Percentiles rank a stretch among this genome's conserved stretches.
Conservation (phyloP, 1,140 invertebrate genomes). For the Temnothorax curvispinosus region DNA sequence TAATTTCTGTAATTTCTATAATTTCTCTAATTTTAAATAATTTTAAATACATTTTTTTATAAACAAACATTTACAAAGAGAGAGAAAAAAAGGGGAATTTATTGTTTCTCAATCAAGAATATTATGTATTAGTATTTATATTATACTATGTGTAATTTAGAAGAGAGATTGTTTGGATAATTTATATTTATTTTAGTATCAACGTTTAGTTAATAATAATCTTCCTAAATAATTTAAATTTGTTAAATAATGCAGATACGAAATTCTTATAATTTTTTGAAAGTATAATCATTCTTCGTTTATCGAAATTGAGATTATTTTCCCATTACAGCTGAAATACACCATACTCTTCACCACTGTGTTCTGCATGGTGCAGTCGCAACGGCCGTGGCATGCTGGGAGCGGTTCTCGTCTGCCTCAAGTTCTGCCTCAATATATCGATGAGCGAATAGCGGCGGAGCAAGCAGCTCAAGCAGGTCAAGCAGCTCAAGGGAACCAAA, state of each 20-base stretch:
- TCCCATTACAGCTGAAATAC: constrained; percentile 68
- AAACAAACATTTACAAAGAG: background rate
- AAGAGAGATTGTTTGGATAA: background rate
- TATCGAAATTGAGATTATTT: constrained; percentile 20
- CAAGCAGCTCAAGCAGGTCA: constrained; percentile 14
- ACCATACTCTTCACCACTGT: constrained; percentile 44
- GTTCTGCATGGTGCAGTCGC: constrained; percentile 62
- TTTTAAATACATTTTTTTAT: constrained; percentile 9
- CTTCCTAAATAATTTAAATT: background rate
- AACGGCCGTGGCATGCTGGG: constrained; percentile 75
- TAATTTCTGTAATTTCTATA: background rate
- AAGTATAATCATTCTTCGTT: background rate
- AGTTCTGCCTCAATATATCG: constrained; percentile 72
- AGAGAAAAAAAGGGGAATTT: background rate
- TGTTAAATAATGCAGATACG: background rate
- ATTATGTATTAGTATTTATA: background rate
- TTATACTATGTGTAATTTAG: background rate
- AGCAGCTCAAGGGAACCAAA: background rate
- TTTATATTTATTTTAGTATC: background rate
- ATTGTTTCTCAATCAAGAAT: constrained; percentile 1
- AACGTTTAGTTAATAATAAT: background rate
- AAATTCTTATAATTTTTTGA: background rate
- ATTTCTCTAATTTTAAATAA: background rate
- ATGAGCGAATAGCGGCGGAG: constrained; percentile 26
- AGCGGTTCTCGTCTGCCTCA: constrained; percentile 49